phyloP scores from a whole-genome alignment of 1,140 invertebrate genomes.

The Drosophila insularis region DNA sequence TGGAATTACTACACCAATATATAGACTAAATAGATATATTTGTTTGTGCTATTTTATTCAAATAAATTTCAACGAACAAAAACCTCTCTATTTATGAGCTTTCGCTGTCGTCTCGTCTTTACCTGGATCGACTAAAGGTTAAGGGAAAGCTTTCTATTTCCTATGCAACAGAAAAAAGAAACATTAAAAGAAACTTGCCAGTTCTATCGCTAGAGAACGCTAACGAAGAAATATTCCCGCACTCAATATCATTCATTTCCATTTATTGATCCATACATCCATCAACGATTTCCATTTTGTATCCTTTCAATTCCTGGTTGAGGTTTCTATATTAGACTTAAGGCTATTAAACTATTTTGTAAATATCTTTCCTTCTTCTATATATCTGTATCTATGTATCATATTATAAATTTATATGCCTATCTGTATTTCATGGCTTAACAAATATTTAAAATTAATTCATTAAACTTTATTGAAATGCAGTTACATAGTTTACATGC shows the following conservation, averaged over 20 bases:
- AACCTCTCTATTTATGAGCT: slow-evolving; percentile 7
- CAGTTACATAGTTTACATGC: slow-evolving; percentile 81
- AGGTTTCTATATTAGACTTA: background rate
- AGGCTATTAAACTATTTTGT: background rate
- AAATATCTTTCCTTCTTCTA: slow-evolving; percentile 7
- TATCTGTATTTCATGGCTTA: slow-evolving; percentile 26
- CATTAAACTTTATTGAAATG: slow-evolving; percentile 30
- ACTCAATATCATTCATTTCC: background rate
- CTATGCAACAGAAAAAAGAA: no score
- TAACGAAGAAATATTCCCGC: background rate
- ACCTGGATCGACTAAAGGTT: background rate
- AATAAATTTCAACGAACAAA: slow-evolving; percentile 56
- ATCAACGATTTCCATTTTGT: background rate
- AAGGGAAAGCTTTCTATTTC: background rate
- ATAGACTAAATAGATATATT: slow-evolving; percentile 16
- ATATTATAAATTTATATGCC: slow-evolving; percentile 28
- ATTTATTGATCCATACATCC: slow-evolving; percentile 30
- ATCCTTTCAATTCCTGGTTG: background rate
- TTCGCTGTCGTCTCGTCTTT: slow-evolving; percentile 3
- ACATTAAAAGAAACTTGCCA: background rate
- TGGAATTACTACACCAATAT: slow-evolving; percentile 21
- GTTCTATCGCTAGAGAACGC: background rate
- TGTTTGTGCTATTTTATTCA: slow-evolving; percentile 66
- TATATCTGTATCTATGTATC: background rate
- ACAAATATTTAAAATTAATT: slow-evolving; percentile 33